Evolutionary conservation across 1,140 invertebrate species (phyloP).

Genomic region (Habropoda laboriosa): DNA sequence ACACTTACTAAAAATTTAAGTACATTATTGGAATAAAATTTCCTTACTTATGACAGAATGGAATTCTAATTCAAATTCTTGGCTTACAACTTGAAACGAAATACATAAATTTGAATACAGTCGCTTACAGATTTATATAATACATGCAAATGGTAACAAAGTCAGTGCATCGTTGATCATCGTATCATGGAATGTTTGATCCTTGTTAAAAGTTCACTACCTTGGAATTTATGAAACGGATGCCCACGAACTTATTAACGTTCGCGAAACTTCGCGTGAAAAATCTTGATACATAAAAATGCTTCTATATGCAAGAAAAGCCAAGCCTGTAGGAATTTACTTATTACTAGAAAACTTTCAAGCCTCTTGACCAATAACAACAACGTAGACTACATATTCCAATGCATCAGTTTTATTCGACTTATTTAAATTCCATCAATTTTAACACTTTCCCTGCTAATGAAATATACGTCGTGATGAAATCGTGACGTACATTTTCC

Average conservation of each 20-base stretch:
- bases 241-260: not conserved
- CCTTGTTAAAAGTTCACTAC: conserved; percentile 20
- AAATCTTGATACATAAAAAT: conserved; percentile 23
- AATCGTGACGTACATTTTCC: too few relatives aligned
- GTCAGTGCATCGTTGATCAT: not conserved
- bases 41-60: too few relatives aligned
- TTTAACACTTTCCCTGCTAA: too few relatives aligned
- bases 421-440: not conserved
- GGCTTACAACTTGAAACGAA: too few relatives aligned
- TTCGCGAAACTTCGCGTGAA: not conserved
- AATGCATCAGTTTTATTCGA: too few relatives aligned
- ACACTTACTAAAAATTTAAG: too few relatives aligned
- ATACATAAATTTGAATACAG: not conserved
- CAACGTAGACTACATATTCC: not conserved
- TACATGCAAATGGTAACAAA: not conserved
- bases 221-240: conserved; percentile 10
- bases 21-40: too few relatives aligned
- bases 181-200: conserved; percentile 2
- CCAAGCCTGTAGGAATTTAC: conserved; percentile 1
- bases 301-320: not conserved
- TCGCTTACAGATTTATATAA: not conserved
- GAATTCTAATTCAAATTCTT: not conserved
- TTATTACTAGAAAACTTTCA: conserved; percentile 1
- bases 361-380: not conserved
- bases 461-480: too few relatives aligned